A percentile compares a stretch with the other conserved stretches of the same genome.
Conservation (phyloP, 2,888 invertebrate species). For the Xanthia togata region DNA sequence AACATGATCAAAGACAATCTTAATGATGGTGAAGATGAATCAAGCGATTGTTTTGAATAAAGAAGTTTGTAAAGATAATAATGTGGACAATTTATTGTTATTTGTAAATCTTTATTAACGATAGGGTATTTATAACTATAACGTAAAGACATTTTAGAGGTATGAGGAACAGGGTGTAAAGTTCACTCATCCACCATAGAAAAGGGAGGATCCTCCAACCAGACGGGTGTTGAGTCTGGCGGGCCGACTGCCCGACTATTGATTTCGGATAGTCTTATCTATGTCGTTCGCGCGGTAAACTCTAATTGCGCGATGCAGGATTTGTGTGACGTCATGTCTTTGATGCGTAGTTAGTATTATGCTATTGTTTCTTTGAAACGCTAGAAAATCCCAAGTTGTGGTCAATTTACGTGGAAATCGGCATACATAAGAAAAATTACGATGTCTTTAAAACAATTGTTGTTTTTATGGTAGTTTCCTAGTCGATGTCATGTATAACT, state of each 20-base stretch:
- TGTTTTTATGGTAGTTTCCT: neutral
- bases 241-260: too few species aligned
- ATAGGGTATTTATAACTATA: neutral
- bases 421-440: conserved; percentile 7
- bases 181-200: too few species aligned
- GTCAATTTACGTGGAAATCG: conserved; percentile 9
- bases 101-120: conserved; percentile 7
- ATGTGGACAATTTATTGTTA: conserved; percentile 17
- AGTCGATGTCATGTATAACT: neutral
- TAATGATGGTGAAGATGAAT: neutral
- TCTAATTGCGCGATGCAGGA: too few species aligned
- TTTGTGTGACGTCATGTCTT: too few species aligned
- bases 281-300: too few species aligned
- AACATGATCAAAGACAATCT: neutral
- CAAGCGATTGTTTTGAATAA: neutral
- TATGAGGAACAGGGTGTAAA: too few species aligned
- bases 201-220: too few species aligned
- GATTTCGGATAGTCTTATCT: too few species aligned
- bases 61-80: neutral
- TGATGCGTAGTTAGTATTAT: too few species aligned
- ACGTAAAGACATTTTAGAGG: too few species aligned
- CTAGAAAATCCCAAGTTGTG: conserved; percentile 3
- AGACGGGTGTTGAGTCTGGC: too few species aligned
- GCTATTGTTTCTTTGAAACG: conserved; percentile 3
- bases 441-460: conserved; percentile 5